phyloP scores from a whole-genome alignment of 2,113 vertebrate genomes.

The Melanotaenia duboulayi region DNA sequence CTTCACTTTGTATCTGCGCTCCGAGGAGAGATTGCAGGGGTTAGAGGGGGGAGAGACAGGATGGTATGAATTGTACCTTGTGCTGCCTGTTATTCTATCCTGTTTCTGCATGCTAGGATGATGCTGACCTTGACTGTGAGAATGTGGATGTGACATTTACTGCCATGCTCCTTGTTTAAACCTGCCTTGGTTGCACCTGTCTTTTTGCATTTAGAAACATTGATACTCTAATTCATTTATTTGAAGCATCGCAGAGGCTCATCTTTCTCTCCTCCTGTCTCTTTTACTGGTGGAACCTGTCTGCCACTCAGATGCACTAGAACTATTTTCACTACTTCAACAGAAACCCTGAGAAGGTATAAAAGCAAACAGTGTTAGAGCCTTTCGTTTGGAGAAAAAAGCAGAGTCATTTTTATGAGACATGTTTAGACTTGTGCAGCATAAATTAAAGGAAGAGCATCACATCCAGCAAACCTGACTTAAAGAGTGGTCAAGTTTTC shows the following conservation, averaged over 20 bases:
- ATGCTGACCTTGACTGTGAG: slow-evolving; percentile 44
- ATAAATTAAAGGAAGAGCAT: slow-evolving; percentile 14
- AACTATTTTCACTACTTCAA: slow-evolving; percentile 25
- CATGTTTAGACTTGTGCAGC: slow-evolving; percentile 22
- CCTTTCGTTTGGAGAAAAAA: slow-evolving; percentile 12
- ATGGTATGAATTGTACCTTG: slow-evolving; percentile 35
- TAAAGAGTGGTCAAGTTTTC: not conserved
- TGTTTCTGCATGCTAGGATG: slow-evolving; percentile 64
- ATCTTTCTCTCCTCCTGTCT: not conserved
- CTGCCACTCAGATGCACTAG: slow-evolving; percentile 41
- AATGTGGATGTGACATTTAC: slow-evolving; percentile 50
- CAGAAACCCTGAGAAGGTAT: slow-evolving; percentile 21
- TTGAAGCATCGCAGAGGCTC: slow-evolving; percentile 8
- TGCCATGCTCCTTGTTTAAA: slow-evolving; percentile 35
- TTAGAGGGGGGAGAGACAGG: not conserved
- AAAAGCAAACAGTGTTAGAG: slow-evolving; percentile 28
- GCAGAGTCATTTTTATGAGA: slow-evolving; percentile 1
- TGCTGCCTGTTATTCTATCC: slow-evolving; percentile 54
- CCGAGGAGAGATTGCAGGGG: slow-evolving; percentile 18
- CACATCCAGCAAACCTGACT: not conserved
- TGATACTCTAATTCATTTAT: slow-evolving; percentile 48
- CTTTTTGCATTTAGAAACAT: slow-evolving; percentile 20
- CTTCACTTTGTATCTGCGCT: slow-evolving; percentile 37
- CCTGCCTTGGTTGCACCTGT: slow-evolving; percentile 29
- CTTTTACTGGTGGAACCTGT: slow-evolving; percentile 10